Conservation (phyloP, 2,797 vertebrate species). For the Sparidentex hasta region DNA sequence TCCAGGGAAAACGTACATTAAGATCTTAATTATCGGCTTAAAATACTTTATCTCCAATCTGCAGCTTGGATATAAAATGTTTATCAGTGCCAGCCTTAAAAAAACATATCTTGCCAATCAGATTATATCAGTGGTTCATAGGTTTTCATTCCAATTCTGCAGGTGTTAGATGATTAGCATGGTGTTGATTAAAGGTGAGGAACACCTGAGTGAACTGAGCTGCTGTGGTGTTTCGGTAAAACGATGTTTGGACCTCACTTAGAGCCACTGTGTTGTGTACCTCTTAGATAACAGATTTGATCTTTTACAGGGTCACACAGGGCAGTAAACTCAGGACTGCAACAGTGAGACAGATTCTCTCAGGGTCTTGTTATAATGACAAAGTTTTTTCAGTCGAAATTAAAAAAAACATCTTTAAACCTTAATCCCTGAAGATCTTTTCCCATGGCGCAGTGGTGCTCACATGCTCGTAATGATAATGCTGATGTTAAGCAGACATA, state of each 20-base stretch:
- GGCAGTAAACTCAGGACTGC: constrained; percentile 10
- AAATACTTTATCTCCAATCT: constrained; percentile 28
- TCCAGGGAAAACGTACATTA: constrained; percentile 14
- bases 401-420: background rate
- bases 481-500: background rate
- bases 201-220: constrained; percentile 21
- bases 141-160: constrained; percentile 36
- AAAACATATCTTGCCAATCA: constrained; percentile 58
- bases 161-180: constrained; percentile 26
- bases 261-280: background rate
- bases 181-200: constrained; percentile 1
- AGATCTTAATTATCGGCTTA: constrained; percentile 30
- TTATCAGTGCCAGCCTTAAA: constrained; percentile 59
- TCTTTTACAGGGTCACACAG: constrained; percentile 5
- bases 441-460: too few species aligned
- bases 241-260: constrained; percentile 8
- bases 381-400: background rate
- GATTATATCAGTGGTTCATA: constrained; percentile 43
- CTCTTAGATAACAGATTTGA: constrained; percentile 13
- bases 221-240: constrained; percentile 19
- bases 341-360: background rate
- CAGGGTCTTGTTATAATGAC: constrained; percentile 46
- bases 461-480: too few species aligned
- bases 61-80: constrained; percentile 37
- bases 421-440: background rate